These are phyloP conservation scores for Emydocephalus ijimae DNA, from an alignment of 2,113 vertebrate genomes.

Conservation along the genomic window DNA sequence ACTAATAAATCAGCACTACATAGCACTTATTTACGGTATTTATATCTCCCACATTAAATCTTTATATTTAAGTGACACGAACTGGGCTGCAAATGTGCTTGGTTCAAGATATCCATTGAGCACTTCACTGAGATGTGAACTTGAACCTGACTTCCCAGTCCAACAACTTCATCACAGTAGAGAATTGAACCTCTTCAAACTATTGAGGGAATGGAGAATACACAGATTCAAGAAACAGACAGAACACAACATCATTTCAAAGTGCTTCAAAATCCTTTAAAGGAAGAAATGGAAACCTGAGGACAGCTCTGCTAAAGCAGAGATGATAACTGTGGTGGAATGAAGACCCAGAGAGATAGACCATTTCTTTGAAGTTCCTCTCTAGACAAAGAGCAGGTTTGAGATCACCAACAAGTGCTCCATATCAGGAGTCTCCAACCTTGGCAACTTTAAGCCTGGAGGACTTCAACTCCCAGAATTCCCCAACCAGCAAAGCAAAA, in stretches of 20 bases:
- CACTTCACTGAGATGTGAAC: background rate
- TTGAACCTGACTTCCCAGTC: background rate
- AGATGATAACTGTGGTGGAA: too few relatives aligned
- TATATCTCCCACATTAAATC: background rate
- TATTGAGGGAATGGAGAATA: background rate
- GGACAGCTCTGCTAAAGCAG: too few relatives aligned
- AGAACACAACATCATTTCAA: background rate
- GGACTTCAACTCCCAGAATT: too few relatives aligned
- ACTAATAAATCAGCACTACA: background rate
- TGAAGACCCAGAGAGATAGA: too few relatives aligned
- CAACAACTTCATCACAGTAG: background rate
- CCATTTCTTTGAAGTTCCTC: too few relatives aligned
- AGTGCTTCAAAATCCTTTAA: too few relatives aligned
- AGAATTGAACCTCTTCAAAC: background rate
- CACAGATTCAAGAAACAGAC: background rate
- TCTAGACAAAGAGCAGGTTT: too few relatives aligned
- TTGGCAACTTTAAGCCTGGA: too few relatives aligned
- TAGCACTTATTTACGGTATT: background rate
- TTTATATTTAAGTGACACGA: background rate
- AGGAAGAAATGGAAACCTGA: too few relatives aligned
- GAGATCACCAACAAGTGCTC: too few relatives aligned
- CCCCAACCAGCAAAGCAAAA: too few relatives aligned
- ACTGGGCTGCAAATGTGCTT: background rate
- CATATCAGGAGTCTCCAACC: too few relatives aligned
- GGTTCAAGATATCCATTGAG: background rate